A percentile compares a stretch with the other conserved stretches of the same genome.
Evolutionary conservation across 2,113 vertebrate genomes (phyloP).

Genomic region (Hirundichthys speculiger): DNA sequence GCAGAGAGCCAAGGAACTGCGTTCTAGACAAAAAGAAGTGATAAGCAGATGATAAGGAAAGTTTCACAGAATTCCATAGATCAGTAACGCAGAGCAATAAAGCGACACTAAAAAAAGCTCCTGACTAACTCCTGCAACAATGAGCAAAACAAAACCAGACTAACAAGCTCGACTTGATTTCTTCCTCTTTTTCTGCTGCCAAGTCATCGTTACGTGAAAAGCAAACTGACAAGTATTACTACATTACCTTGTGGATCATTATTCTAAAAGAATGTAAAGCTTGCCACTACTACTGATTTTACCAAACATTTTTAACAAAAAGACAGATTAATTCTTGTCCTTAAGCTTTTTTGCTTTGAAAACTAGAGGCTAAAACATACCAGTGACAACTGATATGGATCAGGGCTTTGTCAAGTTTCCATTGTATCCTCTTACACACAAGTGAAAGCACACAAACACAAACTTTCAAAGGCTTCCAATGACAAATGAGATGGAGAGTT

Average conservation of each 20-base stretch:
- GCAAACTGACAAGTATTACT: slow-evolving; percentile 18
- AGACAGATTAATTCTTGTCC: not conserved
- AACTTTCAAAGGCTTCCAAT: slow-evolving; percentile 35
- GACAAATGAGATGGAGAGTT: slow-evolving; percentile 41
- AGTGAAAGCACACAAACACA: slow-evolving; percentile 51
- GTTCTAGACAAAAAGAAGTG: not conserved
- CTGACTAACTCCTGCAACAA: slow-evolving; percentile 36
- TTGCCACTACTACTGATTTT: not conserved
- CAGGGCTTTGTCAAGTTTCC: slow-evolving; percentile 53
- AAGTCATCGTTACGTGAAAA: slow-evolving; percentile 30
- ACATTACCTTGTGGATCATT: not conserved
- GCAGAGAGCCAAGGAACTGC: slow-evolving; percentile 37
- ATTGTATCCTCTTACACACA: slow-evolving; percentile 60
- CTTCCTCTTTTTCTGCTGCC: slow-evolving; percentile 29
- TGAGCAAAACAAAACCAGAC: slow-evolving; percentile 41
- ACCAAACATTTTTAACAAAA: not conserved
- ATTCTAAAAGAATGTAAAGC: not conserved
- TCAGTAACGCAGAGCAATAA: slow-evolving; percentile 7
- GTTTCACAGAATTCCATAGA: slow-evolving; percentile 22
- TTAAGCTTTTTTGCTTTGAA: not conserved
- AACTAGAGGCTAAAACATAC: slow-evolving; percentile 1
- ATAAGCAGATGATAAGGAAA: slow-evolving; percentile 51
- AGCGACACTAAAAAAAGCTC: slow-evolving; percentile 31
- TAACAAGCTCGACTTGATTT: slow-evolving; percentile 43
- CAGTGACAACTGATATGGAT: slow-evolving; percentile 52